phyloP scores from a whole-genome alignment of 2,797 vertebrate genomes.

The Ciconia nigra region DNA sequence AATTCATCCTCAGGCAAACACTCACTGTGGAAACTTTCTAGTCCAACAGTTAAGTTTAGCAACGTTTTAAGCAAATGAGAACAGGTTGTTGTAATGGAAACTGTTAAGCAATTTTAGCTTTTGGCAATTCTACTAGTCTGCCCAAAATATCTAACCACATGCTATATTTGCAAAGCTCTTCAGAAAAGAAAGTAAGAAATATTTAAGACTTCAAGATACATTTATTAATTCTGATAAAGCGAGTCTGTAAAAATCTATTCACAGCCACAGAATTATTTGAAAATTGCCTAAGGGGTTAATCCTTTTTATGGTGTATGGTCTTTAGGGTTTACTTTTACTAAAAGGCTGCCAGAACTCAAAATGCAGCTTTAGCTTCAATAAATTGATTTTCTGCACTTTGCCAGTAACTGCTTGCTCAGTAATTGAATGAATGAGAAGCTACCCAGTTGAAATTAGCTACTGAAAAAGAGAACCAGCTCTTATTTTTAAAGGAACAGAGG shows the following conservation, averaged over 20 bases:
- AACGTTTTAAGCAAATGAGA: not conserved
- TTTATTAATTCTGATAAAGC: not conserved
- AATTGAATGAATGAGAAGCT: not conserved
- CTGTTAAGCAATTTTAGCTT: not conserved
- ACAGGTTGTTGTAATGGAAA: constrained; percentile 4
- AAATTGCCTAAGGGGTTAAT: not conserved
- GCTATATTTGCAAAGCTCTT: not conserved
- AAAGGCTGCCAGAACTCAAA: not conserved
- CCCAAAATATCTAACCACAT: not conserved
- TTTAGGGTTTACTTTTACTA: not conserved
- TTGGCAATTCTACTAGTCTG: not conserved
- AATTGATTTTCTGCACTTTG: not conserved
- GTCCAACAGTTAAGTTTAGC: not conserved
- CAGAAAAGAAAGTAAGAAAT: not conserved
- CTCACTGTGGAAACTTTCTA: not conserved
- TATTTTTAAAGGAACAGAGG: not conserved
- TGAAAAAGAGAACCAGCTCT: not conserved
- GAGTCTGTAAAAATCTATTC: not conserved
- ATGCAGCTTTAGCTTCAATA: not conserved
- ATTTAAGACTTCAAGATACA: not conserved
- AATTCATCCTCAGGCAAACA: not conserved
- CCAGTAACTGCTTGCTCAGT: not conserved
- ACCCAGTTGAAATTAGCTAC: not conserved
- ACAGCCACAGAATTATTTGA: not conserved
- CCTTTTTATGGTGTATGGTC: not conserved